phyloP scores from a whole-genome alignment of 2,113 vertebrate genomes.

The Bos javanicus region DNA sequence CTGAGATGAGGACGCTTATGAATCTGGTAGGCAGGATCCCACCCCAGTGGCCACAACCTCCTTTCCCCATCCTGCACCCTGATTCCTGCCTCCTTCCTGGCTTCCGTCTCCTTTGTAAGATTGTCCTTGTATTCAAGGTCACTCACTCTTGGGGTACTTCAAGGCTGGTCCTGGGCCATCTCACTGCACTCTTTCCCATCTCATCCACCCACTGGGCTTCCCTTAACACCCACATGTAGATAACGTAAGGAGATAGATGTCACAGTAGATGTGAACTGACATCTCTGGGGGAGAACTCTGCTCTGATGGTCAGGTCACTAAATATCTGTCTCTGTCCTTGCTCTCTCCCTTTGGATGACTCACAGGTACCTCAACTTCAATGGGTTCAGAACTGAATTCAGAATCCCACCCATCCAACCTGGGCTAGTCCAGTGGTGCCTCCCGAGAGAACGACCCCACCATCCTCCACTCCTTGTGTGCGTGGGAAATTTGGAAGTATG shows the following conservation, averaged over 20 bases:
- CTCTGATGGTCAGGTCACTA: not conserved
- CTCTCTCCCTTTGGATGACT: not conserved
- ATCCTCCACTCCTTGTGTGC: not conserved
- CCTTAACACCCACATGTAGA: not conserved
- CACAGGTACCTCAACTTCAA: not conserved
- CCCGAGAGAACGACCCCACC: rapidly evolving
- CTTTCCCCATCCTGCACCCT: not conserved
- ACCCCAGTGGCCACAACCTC: not conserved
- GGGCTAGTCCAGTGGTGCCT: not conserved
- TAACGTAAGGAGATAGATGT: not conserved
- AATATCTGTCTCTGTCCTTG: not conserved
- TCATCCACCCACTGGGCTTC: not conserved
- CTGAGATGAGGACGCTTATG: not conserved
- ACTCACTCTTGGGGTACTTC: not conserved
- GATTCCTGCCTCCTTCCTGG: not conserved
- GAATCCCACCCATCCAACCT: not conserved
- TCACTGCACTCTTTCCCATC: not conserved
- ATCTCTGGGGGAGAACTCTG: too few species aligned
- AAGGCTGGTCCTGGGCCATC: not conserved
- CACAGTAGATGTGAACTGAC: not conserved
- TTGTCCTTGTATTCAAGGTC: not conserved
- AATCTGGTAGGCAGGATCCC: not conserved
- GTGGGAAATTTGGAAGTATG: not conserved
- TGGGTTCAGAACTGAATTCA: not conserved
- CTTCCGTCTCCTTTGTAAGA: not conserved